Evolutionary conservation across 2,888 invertebrate genomes (phyloP).

Genomic region (Ochropacha duplaris): DNA sequence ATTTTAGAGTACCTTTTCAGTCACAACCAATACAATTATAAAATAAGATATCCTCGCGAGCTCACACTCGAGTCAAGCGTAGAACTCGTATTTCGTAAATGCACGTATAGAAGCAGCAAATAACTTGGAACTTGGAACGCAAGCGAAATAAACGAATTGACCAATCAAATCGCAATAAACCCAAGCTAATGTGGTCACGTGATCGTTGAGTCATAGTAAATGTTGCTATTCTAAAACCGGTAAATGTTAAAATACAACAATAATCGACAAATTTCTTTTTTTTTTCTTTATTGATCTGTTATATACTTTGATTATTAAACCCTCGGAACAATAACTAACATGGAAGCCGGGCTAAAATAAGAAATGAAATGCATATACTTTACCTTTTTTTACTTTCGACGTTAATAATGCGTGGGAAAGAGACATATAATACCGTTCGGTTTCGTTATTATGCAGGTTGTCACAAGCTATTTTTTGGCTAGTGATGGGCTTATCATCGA

Average conservation of each 20-base stretch:
- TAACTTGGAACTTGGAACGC: slow-evolving; percentile 7
- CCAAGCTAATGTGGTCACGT: slow-evolving; percentile 76
- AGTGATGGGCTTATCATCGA: too few species aligned
- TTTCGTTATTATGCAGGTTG: too few species aligned
- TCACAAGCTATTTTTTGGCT: too few species aligned
- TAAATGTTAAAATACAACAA: background rate
- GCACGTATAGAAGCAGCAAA: slow-evolving; percentile 7
- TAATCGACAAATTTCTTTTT: background rate
- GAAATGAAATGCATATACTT: too few species aligned
- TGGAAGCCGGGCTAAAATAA: too few species aligned
- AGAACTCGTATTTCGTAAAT: slow-evolving; percentile 38
- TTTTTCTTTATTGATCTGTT: too few species aligned
- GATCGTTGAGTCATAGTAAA: slow-evolving; percentile 66
- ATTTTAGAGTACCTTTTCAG: slow-evolving; percentile 63
- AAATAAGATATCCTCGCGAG: slow-evolving; percentile 48
- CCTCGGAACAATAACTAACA: too few species aligned
- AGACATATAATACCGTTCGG: too few species aligned
- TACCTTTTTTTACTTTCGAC: too few species aligned
- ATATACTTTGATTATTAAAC: too few species aligned
- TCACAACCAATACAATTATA: slow-evolving; percentile 58
- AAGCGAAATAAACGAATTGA: too few species aligned
- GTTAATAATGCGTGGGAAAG: too few species aligned
- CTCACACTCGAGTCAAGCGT: slow-evolving; percentile 56
- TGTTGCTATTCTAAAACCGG: slow-evolving; percentile 48
- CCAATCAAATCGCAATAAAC: slow-evolving; percentile 58